Conservation (phyloP, 2,113 vertebrate species). For the Syrmaticus mikado region DNA sequence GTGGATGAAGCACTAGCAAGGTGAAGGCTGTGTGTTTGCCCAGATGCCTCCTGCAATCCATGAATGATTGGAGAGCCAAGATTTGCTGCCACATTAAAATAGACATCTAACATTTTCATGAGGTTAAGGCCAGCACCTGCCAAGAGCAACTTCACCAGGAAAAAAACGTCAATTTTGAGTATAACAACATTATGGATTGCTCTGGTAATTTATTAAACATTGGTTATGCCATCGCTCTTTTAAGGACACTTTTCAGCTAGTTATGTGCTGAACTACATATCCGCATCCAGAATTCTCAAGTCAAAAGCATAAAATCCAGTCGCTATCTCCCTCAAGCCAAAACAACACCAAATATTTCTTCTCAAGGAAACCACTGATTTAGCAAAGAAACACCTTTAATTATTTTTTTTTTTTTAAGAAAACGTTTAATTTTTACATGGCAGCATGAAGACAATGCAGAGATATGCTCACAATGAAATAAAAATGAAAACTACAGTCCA, state of each 20-base stretch:
- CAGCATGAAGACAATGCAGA: neutral
- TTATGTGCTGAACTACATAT: neutral
- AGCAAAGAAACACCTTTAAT: neutral
- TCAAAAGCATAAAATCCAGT: neutral
- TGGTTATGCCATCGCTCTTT: neutral
- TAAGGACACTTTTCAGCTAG: neutral
- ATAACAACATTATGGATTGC: neutral
- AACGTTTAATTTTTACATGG: neutral
- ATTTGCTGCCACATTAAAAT: neutral
- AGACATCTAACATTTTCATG: neutral
- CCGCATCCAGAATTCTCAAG: neutral
- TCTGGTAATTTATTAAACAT: slow-evolving; percentile 31
- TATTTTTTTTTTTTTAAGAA: neutral
- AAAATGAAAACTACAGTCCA: neutral
- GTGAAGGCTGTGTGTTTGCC: rapidly evolving
- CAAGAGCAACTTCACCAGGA: neutral
- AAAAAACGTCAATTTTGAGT: neutral
- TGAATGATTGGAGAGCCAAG: neutral
- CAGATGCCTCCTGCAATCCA: neutral
- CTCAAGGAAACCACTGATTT: neutral
- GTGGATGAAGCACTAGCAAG: neutral
- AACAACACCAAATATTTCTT: neutral
- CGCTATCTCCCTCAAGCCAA: neutral
- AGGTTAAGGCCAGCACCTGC: neutral
- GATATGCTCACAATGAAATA: neutral